These are phyloP conservation scores for Columba livia DNA, from an alignment of 2,113 vertebrate genomes.

Conservation along the genomic window DNA sequence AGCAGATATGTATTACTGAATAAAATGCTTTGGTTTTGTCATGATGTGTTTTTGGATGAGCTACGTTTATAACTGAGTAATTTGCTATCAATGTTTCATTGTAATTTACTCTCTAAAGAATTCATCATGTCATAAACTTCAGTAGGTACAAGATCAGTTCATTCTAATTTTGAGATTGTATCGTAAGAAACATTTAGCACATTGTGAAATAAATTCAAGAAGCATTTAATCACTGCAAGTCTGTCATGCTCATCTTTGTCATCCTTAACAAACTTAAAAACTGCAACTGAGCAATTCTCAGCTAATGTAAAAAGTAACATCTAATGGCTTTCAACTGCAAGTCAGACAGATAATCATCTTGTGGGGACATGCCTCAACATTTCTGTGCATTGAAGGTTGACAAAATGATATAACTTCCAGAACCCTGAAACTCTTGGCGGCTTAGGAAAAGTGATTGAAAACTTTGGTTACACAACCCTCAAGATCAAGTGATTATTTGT, in stretches of 20 bases:
- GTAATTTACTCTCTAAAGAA: slow-evolving; percentile 52
- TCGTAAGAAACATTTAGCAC: slow-evolving; percentile 30
- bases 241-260: slow-evolving; percentile 49
- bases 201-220: slow-evolving; percentile 58
- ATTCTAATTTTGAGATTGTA: slow-evolving; percentile 58
- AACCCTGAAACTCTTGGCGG: slow-evolving; percentile 30
- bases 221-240: slow-evolving; percentile 47
- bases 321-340: slow-evolving; percentile 46
- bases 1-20: neutral
- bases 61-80: slow-evolving; percentile 25
- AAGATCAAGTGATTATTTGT: slow-evolving; percentile 40
- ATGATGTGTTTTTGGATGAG: slow-evolving; percentile 34
- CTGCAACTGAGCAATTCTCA: slow-evolving; percentile 62
- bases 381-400: slow-evolving; percentile 36
- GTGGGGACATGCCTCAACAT: slow-evolving; percentile 62
- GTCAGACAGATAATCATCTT: slow-evolving; percentile 52
- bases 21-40: neutral
- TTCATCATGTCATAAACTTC: slow-evolving; percentile 51
- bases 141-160: slow-evolving; percentile 46
- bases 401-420: slow-evolving; percentile 13
- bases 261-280: slow-evolving; percentile 55
- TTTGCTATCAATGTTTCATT: slow-evolving; percentile 47
- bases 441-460: slow-evolving; percentile 48
- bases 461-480: neutral
- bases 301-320: slow-evolving; percentile 50